These are phyloP conservation scores for Taeniopygia guttata DNA, from an alignment of 2,797 vertebrate genomes.

Conservation along the genomic window DNA sequence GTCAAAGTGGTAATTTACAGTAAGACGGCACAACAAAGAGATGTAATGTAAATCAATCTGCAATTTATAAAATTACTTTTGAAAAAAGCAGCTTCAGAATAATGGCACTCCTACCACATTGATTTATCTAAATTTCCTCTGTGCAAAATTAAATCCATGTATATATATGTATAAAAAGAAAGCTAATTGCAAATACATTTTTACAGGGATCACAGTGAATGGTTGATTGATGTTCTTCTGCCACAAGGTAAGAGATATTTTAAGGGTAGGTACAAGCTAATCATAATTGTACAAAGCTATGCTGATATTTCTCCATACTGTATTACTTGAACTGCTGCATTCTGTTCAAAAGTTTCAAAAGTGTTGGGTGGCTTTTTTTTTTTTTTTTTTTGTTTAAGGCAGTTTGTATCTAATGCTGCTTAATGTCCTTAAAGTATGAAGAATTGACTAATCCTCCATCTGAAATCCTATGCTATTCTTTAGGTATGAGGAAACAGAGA, in stretches of 20 bases:
- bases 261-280: constrained; percentile 50
- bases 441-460: neutral
- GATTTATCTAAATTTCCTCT: constrained; percentile 12
- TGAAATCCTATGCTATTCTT: neutral
- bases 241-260: constrained; percentile 90
- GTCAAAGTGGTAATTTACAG: constrained; percentile 34
- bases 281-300: neutral
- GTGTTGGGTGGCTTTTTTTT: rapidly evolving
- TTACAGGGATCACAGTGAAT: constrained; percentile 92
- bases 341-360: constrained; percentile 1
- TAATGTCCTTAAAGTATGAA: neutral
- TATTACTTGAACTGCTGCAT: neutral
- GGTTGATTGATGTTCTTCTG: constrained; percentile 96
- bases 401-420: neutral
- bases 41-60: neutral
- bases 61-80: constrained; percentile 34
- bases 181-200: constrained; percentile 33
- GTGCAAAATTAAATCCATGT: neutral
- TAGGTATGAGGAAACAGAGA: neutral
- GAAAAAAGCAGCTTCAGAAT: constrained; percentile 37
- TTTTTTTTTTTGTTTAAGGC: neutral
- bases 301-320: neutral
- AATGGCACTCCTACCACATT: neutral
- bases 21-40: constrained; percentile 8
- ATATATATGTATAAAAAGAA: neutral